Evolutionary conservation across 2,888 invertebrate genomes (phyloP), one percentile per base, ranked within the genome.

Genomic region (Ypsolopha sequella): DNA sequence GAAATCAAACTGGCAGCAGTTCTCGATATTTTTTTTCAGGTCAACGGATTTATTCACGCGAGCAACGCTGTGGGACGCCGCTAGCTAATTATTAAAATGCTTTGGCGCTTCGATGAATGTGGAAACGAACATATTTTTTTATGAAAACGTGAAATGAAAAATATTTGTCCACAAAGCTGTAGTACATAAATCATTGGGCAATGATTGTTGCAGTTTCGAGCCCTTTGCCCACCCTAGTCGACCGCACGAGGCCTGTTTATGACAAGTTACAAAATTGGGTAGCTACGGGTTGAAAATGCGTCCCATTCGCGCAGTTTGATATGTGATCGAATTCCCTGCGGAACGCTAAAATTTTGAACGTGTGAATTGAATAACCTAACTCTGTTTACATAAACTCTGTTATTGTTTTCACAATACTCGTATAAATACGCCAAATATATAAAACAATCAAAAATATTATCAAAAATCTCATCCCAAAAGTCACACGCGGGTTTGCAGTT

Each of bases 241-340:
- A 58, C 58, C 56, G 58, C 51, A 59, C 57, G 57, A 11, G 60
- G 71, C 64, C 64, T 79, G 79, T 65, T 63, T 61, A 68, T 78
- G 80, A 79, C 79, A 77, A 66, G 67, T 68, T 64, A 59, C 68
- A 64, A 74, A 73, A 78, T 79, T 76, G 77, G 70, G 74, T 71
- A 70, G 46, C 46, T 24, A 24, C 24, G 24, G 46, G 43, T 35
- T 46, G 46, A 6, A 36, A 46, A 46, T 46, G n/a, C 13, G 46
- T 24, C 46, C 34, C n/a, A 7, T 11, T 13, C 11, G 41, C 11
- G 41, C 41, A 13, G 41, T 11, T 24, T 24, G 13, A 41, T 13
- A 41, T n/a, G 41, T 41, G 41, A 41, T 41, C 41, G 41, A 41
- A 41, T 41, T 41, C 11, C 11, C 41, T 41, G 41, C 41, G 41